Conservation (phyloP, 2,797 vertebrate species). For the Lagocephalus sceleratus region DNA sequence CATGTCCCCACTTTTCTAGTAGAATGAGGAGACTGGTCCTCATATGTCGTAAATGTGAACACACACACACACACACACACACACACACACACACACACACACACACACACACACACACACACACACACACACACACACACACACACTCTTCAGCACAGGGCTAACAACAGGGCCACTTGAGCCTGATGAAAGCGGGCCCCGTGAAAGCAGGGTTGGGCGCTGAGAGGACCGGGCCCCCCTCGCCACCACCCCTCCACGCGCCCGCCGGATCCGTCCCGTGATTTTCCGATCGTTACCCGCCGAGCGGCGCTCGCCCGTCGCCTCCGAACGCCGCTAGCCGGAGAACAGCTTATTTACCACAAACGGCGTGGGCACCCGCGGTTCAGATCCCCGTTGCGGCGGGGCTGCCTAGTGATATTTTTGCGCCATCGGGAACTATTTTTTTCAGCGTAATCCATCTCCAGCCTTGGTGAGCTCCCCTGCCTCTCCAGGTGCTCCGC, state of each 20-base stretch:
- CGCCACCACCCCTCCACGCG: constrained; percentile 57
- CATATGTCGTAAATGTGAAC: too few relatives aligned
- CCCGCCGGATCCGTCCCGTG: constrained; percentile 53
- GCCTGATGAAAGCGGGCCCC: constrained; percentile 60
- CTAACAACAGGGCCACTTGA: constrained; percentile 63
- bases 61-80: too few relatives aligned
- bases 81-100: too few relatives aligned
- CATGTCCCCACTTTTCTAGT: too few relatives aligned
- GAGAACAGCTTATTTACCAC: constrained; percentile 28
- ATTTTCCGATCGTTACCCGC: constrained; percentile 50
- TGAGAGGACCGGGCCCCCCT: constrained; percentile 54
- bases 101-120: too few relatives aligned
- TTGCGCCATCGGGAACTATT: too few relatives aligned
- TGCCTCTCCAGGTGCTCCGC: too few relatives aligned
- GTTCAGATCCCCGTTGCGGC: constrained; percentile 11
- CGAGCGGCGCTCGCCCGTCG: constrained; percentile 53
- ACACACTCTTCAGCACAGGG: constrained; percentile 37
- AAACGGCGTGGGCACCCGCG: constrained; percentile 16
- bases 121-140: too few relatives aligned
- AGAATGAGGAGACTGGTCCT: too few relatives aligned
- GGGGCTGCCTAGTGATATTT: neutral
- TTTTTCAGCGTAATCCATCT: too few relatives aligned
- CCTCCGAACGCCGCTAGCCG: constrained; percentile 24
- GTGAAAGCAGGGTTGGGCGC: constrained; percentile 61
- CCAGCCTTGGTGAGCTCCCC: too few relatives aligned